A percentile compares a stretch with the other conserved stretches of the same genome.
phyloP scores from a whole-genome alignment of 2,797 vertebrate species.

The Helostoma temminkii region DNA sequence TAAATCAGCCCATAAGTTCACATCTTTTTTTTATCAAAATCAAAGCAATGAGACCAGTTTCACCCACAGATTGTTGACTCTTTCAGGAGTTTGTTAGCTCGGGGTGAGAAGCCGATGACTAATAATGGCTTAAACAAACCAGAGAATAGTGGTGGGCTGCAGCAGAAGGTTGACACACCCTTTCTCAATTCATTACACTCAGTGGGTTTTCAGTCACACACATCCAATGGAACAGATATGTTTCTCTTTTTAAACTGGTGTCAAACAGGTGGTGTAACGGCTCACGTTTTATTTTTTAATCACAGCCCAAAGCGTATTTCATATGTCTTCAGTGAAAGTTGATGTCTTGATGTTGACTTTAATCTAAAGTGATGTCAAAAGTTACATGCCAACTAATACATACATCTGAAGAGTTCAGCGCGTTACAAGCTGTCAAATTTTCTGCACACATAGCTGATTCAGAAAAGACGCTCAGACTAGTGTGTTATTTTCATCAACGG shows the following conservation, averaged over 20 bases:
- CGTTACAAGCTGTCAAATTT: too few species aligned
- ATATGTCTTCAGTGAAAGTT: too few species aligned
- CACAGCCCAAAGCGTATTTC: too few species aligned
- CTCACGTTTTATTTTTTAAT: too few species aligned
- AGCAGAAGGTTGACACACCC: background rate
- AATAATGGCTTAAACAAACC: constrained; percentile 10
- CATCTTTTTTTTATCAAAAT: background rate
- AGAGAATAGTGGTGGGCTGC: constrained; percentile 11
- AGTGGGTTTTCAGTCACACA: too few species aligned
- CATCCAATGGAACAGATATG: too few species aligned
- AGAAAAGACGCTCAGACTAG: background rate
- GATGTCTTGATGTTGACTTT: too few species aligned
- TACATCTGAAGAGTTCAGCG: background rate
- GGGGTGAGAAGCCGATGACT: constrained; percentile 10
- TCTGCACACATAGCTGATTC: background rate
- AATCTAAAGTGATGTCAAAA: too few species aligned
- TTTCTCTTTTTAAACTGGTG: too few species aligned
- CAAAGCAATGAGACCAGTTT: background rate
- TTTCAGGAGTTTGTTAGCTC: constrained; percentile 13
- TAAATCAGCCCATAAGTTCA: background rate
- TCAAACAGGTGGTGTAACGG: too few species aligned
- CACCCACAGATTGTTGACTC: background rate
- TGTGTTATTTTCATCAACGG: background rate
- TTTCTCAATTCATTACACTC: background rate
- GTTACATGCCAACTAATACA: background rate